A percentile compares a stretch with the other conserved stretches of the same genome.
Conservation (phyloP, 2,113 vertebrate genomes). For the chimpanzee (Pan troglodytes) region NHGRI_mPanTro3-v2.1_pri NC_072409.2:14640501-14641000, state of each 20-base stretch:
- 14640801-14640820: neutral
- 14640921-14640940: neutral
- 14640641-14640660: neutral
- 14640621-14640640: neutral
- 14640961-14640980: neutral
- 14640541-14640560: neutral
- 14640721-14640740: neutral
- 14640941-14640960: neutral
- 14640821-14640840: neutral
- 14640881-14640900: neutral
- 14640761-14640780: neutral
- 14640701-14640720: neutral
- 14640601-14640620: neutral
- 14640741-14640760: neutral
- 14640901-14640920: neutral
- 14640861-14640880: neutral
- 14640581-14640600: neutral
- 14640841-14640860: neutral
- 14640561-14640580: neutral
- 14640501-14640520: neutral
- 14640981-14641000: neutral
- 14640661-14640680: neutral
- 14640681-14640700: constrained; percentile 40
- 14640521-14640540: neutral
- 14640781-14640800: neutral